Evolutionary conservation across 23 tunicate genomes (phyloP), one percentile per base, ranked within the genome.

Genomic region (Trididemnum clinides): DNA sequence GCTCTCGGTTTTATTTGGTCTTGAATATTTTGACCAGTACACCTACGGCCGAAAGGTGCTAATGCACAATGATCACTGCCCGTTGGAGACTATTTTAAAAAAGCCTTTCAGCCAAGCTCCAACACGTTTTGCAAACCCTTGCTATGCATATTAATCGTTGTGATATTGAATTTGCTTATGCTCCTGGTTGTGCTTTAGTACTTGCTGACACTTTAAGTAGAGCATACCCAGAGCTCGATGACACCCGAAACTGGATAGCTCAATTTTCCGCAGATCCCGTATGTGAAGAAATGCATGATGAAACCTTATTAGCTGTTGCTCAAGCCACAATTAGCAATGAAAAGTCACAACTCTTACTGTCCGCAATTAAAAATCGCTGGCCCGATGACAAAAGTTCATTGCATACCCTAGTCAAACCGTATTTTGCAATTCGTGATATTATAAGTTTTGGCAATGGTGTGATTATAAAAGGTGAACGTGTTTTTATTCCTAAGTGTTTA

Each of bases 51-150:
- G 85, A 2, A 81, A 63, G n/a, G 85, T 81, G 18, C 4, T 30
- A 7, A 31, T 79, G 20, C 34, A 54, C 84, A 79, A 81, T 62
- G 85, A 81, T 26, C 85, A 81, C 57, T 2, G 63, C n/a, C 85
- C 85, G 34, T 3, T 63, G 2, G 85, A 81, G 35, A 64, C 85
- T 4, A 81, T 81, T 63, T 31, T 81, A 12, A 81, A 62, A 29
- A 81, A 81, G 26, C 75, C 85, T 18, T 31, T 81, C 4, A 62
- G 76, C 57, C 85, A 81, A 64, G 76, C 85, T 1, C 85, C 85
- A 2, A 63, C 26, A 34, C 59, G 85, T 33, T 64, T n/a, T 33
- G 31, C 85, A 81, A 35, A 23, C 73, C 23, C 25, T 81, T 3
- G 33, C 33, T 2, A 81, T 81, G 85, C 73, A 77, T 6, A 18